Base-by-base conservation (phyloP, 2,113 vertebrate species). In the Eolophus roseicapilla region DNA sequence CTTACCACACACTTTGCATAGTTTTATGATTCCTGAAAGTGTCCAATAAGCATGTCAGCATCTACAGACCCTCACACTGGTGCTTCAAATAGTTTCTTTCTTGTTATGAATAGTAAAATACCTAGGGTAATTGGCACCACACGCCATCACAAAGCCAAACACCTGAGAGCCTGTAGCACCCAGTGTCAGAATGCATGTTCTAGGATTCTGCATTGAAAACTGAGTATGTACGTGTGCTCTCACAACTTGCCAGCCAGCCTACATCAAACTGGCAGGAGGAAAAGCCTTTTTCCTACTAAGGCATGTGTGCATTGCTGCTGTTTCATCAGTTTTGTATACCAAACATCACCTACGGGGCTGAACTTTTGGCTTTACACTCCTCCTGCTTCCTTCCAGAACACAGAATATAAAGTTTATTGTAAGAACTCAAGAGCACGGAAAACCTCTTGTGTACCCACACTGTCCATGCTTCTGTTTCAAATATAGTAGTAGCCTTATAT, bases 391-490 rank as follows among this genome's bases (percentile, higher is more conserved):
- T 2, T 29, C 19, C 53, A 41, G 19, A 35, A 8, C 25, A 14
- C 71, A 73, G 39, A 23, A 27, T 6, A 27, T 6, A 7, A 18
- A 7, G 4, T 4, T 33, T 3, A 3, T 0, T 6, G 28, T 2
- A 47, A 68, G 25, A 37, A 9, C 39, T 17, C 18, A 19, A 1
- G 19, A 41, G 5, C 4, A 41, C 46, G 28, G 24, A 28, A 13
- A 19, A 0, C 8, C 37, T 29, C 11, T 19, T 2, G 3, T 1
- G 10, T 8, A 35, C 1, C 44, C 64, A 1, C 6, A 5, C 4
- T 12, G 35, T 7, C 52, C 29, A 3, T 2, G 1, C 13, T 44
- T 0, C 1, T 1, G 1, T 14, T 55, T 17, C 64, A 43, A 64
- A 33, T 7, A 3, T 4, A 63, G 44, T 2, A 21, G 27, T 8